Evolutionary conservation across 2,797 vertebrate species (phyloP), one percentile per base, ranked within the genome.

Genomic region (Notoglanidium macrostoma): DNA sequence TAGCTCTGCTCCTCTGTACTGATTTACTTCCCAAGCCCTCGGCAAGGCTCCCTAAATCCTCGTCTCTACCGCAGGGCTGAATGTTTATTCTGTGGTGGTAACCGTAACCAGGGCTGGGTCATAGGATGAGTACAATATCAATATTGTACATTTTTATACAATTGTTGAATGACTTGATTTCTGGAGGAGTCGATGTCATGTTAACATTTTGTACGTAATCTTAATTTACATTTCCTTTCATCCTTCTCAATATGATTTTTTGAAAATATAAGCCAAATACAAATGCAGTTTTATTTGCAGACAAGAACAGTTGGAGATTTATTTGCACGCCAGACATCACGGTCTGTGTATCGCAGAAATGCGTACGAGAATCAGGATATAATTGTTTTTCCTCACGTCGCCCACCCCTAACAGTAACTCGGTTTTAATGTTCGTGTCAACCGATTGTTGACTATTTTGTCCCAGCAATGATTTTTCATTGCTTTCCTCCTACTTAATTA

Each of bases 1-100:
- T 83, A 83, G 63, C 63, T 67, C 61, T 67, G 81, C 63, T 51
- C 63, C 63, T 67, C 44, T 68, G 81, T 83, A 83, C 46, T 8
- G 59, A n/a, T 12, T 40, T 83, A 54, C 49, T 68, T 68, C 81
- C 63, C 81, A 83, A 67, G 68, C 55, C 83, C 83, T 59, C 35
- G 67, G 44, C 81, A 32, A 46, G 49, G 29, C 63, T 51, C 17
- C 79, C 65, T 35, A 2, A 83, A 83, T 83, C 81, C 81, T 54
- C 81, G 32, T 35, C 65, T 83, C 61, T 63, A 35, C 80, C 6
- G 5, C 12, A 67, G 17, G n/a, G 44, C 5, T 67, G 61, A 67
- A 67, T 51, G n/a, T 68, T 83, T 82, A 65, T 29, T 63, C 40
- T 49, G 59, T 10, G 26, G 23, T 46, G 59, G 40, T 63, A 63